phyloP scores from a whole-genome alignment of 1,140 invertebrate genomes.

The Drosophila parabipectinata region DNA sequence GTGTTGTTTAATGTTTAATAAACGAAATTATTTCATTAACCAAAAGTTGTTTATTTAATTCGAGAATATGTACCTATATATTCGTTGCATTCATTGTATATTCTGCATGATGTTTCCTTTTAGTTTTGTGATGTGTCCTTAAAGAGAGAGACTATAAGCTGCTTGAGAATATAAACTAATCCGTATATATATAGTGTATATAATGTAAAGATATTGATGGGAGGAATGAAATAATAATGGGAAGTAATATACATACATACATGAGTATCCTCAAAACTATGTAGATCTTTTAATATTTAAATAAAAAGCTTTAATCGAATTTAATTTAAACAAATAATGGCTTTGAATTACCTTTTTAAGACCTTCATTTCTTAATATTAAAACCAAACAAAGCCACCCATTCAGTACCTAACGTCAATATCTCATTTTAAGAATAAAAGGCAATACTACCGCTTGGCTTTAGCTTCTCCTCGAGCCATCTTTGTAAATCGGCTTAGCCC shows the following conservation, averaged over 20 bases:
- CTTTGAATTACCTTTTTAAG: neutral
- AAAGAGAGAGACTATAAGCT: constrained; percentile 30
- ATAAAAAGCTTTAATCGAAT: neutral
- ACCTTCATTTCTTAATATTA: neutral
- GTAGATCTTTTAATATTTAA: no score
- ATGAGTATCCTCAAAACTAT: no score
- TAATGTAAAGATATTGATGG: neutral
- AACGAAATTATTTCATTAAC: constrained; percentile 73
- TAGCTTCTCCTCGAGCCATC: constrained; percentile 19
- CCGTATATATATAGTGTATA: constrained; percentile 16
- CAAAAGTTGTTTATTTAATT: constrained; percentile 60
- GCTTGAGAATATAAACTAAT: constrained; percentile 40
- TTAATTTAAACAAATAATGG: neutral
- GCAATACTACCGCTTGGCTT: constrained; percentile 10
- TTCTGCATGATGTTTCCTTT: constrained; percentile 24
- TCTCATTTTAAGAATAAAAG: neutral
- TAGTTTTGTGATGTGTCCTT: constrained; percentile 37
- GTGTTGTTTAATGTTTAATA: constrained; percentile 81
- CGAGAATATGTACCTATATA: constrained; percentile 32
- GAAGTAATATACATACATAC: no score
- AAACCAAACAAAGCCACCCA: neutral
- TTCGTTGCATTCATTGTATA: constrained; percentile 52
- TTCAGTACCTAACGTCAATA: neutral
- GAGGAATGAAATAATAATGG: neutral
- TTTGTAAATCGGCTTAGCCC: constrained; percentile 38